phyloP scores from a whole-genome alignment of 2,113 vertebrate species.

The Ictidomys tridecemlineatus region DNA sequence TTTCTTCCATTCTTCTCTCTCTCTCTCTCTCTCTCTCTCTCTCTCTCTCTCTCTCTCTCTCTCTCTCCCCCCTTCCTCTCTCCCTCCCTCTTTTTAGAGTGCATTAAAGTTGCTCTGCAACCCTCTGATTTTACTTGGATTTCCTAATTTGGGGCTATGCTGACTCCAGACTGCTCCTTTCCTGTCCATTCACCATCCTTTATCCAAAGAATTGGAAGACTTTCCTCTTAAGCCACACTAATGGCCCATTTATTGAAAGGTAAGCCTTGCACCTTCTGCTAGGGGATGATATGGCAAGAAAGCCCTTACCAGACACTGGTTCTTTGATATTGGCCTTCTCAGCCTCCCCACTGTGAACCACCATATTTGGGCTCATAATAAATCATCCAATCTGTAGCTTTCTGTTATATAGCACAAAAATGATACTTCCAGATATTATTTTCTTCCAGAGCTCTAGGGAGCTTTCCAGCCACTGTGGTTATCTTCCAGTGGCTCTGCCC shows the following conservation, averaged over 20 bases:
- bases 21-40: too few species aligned
- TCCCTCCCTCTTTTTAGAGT: too few species aligned
- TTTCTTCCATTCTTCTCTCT: too few species aligned
- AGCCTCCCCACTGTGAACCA: background rate
- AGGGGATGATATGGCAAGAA: background rate
- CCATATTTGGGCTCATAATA: background rate
- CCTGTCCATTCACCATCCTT: background rate
- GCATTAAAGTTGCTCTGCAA: background rate
- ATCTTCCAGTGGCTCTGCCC: background rate
- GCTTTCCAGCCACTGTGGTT: background rate
- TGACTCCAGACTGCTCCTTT: background rate
- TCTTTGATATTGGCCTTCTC: background rate
- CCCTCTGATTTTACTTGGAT: background rate
- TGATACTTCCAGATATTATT: too few species aligned
- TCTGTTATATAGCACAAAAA: background rate
- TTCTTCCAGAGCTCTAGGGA: rapidly evolving
- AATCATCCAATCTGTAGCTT: too few species aligned
- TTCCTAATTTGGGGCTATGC: background rate
- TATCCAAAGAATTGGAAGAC: background rate
- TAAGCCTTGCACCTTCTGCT: background rate
- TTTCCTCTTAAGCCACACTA: background rate
- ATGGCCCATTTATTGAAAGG: background rate
- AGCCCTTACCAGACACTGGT: background rate
- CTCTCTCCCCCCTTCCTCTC: too few species aligned
- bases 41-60: too few species aligned